Conservation (phyloP, 2,888 invertebrate species). For the Acanthoscelides obtectus region DNA sequence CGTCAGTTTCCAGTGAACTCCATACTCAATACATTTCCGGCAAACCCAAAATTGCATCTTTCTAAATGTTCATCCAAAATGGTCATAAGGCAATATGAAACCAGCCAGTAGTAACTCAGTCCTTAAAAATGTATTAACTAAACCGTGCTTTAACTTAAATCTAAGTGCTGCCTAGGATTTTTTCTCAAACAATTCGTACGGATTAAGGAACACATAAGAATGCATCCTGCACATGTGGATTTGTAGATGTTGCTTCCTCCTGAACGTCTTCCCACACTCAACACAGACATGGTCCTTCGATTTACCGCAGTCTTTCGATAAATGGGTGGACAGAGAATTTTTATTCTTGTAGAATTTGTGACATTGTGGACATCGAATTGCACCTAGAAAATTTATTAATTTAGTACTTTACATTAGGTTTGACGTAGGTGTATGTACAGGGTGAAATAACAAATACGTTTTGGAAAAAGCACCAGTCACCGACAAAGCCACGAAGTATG, state of each 20-base stretch:
- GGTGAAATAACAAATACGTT: background rate
- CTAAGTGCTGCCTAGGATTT: background rate
- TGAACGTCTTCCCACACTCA: constrained; percentile 16
- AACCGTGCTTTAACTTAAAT: background rate
- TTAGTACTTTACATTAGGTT: background rate
- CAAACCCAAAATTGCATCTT: no score
- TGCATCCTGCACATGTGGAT: constrained; percentile 10
- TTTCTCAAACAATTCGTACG: background rate
- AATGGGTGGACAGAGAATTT: constrained; percentile 21
- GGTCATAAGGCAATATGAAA: no score
- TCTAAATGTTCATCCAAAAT: no score
- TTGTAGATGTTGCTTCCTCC: constrained; percentile 16
- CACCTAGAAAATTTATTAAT: background rate
- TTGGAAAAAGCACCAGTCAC: background rate
- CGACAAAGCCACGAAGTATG: background rate
- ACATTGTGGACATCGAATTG: constrained; percentile 19
- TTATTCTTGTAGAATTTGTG: constrained; percentile 25
- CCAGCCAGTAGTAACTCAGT: background rate
- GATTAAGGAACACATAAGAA: background rate
- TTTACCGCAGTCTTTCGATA: constrained; percentile 26
- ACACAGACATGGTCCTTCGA: constrained; percentile 14
- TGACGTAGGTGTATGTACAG: background rate
- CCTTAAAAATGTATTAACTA: no score
- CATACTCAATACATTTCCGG: no score
- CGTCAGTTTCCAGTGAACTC: no score